A percentile compares a stretch with the other conserved stretches of the same genome.
Evolutionary conservation across 1,140 invertebrate species (phyloP).

Genomic region (Popillia japonica): DNA sequence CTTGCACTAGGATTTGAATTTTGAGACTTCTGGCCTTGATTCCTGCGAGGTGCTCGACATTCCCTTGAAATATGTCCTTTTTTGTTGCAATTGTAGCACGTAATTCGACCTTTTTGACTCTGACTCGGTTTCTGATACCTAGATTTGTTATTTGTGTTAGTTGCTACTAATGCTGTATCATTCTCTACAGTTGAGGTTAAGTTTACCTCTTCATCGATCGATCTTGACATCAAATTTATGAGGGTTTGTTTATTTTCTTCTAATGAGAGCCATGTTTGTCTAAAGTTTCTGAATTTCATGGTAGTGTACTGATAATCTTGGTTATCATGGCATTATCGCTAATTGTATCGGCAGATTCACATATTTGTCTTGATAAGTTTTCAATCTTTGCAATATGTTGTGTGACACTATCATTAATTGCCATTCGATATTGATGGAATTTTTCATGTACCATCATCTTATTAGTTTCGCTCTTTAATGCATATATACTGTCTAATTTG

Average conservation of each 20-base stretch:
- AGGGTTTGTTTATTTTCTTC: conserved; percentile 57
- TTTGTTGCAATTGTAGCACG: too few relatives aligned
- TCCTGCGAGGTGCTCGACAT: too few relatives aligned
- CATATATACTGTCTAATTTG: too few relatives aligned
- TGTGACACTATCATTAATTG: conserved; percentile 40
- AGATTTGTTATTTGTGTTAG: conserved; percentile 44
- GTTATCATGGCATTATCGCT: conserved; percentile 58
- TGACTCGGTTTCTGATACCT: too few relatives aligned
- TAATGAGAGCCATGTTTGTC: conserved; percentile 59
- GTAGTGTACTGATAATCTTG: conserved; percentile 54
- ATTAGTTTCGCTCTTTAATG: too few relatives aligned
- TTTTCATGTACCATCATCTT: too few relatives aligned
- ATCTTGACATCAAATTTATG: conserved; percentile 55
- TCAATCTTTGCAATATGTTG: too few relatives aligned
- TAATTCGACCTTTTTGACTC: too few relatives aligned
- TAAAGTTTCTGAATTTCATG: conserved; percentile 55
- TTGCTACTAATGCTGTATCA: conserved; percentile 47
- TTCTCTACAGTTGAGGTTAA: conserved; percentile 50
- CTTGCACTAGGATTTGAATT: too few relatives aligned
- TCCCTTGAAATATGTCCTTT: conserved; percentile 51
- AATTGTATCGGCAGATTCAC: conserved; percentile 54
- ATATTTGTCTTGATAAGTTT: conserved; percentile 56
- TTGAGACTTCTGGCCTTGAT: not conserved
- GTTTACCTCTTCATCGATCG: conserved; percentile 59
- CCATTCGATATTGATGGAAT: conserved; percentile 46